These are phyloP conservation scores for Oscheius sp. DNA, from an alignment of 2,888 invertebrate genomes.

Conservation along the genomic window DNA sequence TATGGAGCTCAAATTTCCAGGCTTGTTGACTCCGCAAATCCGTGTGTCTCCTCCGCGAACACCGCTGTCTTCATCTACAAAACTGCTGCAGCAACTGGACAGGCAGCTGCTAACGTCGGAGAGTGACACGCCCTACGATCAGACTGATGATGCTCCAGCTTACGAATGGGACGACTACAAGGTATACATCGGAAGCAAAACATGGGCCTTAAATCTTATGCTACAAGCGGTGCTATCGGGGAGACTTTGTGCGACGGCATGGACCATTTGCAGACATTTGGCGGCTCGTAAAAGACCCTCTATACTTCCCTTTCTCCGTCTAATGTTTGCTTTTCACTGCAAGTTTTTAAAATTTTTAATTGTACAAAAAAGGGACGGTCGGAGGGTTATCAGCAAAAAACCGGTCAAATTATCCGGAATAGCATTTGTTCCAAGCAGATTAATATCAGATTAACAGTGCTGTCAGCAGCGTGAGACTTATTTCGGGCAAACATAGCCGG, in stretches of 20 bases:
- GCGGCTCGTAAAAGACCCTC: slow-evolving; percentile 42
- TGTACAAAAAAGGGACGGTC: too few relatives aligned
- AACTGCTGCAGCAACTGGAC: slow-evolving; percentile 52
- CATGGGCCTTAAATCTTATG: slow-evolving; percentile 22
- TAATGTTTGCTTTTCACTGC: slow-evolving; percentile 34
- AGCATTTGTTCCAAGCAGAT: neutral
- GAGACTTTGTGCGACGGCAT: slow-evolving; percentile 12
- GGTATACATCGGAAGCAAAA: slow-evolving; percentile 41
- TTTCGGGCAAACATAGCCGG: slow-evolving; percentile 4
- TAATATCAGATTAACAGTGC: slow-evolving; percentile 1
- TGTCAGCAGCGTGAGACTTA: slow-evolving; percentile 1
- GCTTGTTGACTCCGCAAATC: slow-evolving; percentile 47
- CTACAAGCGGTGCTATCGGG: slow-evolving; percentile 12
- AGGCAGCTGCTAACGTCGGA: slow-evolving; percentile 42
- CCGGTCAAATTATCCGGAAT: neutral
- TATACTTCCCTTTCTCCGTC: slow-evolving; percentile 37
- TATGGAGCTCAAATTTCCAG: slow-evolving; percentile 24
- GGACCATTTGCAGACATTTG: slow-evolving; percentile 20
- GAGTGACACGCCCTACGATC: slow-evolving; percentile 49
- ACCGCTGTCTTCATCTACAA: slow-evolving; percentile 46
- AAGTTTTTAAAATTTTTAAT: slow-evolving; percentile 32
- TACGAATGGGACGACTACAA: slow-evolving; percentile 68
- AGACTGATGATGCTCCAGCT: slow-evolving; percentile 53
- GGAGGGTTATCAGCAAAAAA: neutral
- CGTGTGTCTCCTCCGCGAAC: slow-evolving; percentile 55